These are phyloP conservation scores for Haemorhous mexicanus DNA, from an alignment of 2,113 vertebrate species.

Conservation along the genomic window DNA sequence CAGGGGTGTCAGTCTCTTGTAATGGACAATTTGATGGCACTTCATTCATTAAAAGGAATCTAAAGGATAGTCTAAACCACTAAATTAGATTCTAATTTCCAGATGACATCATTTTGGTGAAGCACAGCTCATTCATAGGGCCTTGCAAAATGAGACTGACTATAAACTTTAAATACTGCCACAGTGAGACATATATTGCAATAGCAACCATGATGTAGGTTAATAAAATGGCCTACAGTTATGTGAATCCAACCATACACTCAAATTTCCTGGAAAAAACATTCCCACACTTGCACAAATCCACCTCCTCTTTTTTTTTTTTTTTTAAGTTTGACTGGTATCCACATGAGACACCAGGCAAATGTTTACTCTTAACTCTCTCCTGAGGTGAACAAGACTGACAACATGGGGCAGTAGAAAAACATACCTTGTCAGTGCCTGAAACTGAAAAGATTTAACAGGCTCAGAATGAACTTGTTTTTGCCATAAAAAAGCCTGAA, in stretches of 20 bases:
- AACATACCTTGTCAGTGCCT: slow-evolving; percentile 42
- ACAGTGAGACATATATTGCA: not conserved
- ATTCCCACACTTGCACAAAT: not conserved
- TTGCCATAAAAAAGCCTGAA: not conserved
- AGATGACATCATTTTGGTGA: not conserved
- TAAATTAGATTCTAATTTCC: not conserved
- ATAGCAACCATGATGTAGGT: not conserved
- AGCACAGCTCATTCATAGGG: not conserved
- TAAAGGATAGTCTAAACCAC: not conserved
- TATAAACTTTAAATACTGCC: not conserved
- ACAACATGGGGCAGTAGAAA: slow-evolving; percentile 36
- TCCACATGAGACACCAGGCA: not conserved
- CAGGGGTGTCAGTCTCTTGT: not conserved
- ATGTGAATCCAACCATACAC: not conserved
- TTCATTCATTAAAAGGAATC: not conserved
- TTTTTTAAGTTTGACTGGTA: not conserved
- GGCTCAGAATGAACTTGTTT: slow-evolving; percentile 8
- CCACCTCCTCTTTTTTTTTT: not conserved
- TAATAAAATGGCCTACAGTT: not conserved
- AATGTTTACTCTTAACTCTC: slow-evolving; percentile 49
- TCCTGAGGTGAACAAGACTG: slow-evolving; percentile 32
- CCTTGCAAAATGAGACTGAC: not conserved
- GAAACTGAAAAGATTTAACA: slow-evolving; percentile 45
- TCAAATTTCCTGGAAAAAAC: not conserved
- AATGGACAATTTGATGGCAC: not conserved